phyloP scores from a whole-genome alignment of 2,888 invertebrate species.

The Microctonus brassicae region DNA sequence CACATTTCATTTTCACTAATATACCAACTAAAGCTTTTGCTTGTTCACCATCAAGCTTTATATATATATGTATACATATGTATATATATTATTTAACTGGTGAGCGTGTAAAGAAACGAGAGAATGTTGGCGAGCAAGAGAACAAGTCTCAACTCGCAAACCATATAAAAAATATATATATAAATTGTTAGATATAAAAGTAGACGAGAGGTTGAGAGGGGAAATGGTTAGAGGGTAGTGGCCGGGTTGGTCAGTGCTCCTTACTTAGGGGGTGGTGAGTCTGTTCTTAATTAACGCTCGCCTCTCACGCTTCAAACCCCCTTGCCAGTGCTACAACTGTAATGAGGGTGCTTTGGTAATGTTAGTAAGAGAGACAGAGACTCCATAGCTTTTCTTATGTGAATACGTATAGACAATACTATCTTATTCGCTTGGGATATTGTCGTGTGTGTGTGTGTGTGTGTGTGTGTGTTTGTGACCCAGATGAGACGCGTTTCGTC shows the following conservation, averaged over 20 bases:
- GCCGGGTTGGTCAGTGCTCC: conserved; percentile 66
- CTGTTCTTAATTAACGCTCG: conserved; percentile 69
- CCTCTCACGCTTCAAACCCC: conserved; percentile 68
- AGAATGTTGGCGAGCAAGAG: not conserved
- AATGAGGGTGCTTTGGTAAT: not conserved
- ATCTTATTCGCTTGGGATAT: not conserved
- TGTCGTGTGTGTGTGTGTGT: conserved; percentile 39
- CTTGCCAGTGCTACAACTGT: conserved; percentile 51
- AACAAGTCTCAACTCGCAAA: no score
- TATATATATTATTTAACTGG: not conserved
- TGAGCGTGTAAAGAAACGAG: not conserved
- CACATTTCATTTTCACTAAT: no score
- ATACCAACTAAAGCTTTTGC: no score
- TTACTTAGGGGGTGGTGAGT: conserved; percentile 68
- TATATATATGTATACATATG: conserved; percentile 2
- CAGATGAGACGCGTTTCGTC: conserved; percentile 68
- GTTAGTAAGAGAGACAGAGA: not conserved
- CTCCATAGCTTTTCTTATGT: conserved; percentile 30
- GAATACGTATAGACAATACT: conserved; percentile 3
- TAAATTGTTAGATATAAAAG: no score
- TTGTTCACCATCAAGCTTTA: no score
- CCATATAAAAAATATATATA: no score
- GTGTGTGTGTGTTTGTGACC: conserved; percentile 62
- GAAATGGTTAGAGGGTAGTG: conserved; percentile 28
- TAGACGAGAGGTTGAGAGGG: conserved; percentile 22